Base-by-base conservation (phyloP, 2,113 vertebrate genomes). In the Pyxicephalus adspersus region DNA sequence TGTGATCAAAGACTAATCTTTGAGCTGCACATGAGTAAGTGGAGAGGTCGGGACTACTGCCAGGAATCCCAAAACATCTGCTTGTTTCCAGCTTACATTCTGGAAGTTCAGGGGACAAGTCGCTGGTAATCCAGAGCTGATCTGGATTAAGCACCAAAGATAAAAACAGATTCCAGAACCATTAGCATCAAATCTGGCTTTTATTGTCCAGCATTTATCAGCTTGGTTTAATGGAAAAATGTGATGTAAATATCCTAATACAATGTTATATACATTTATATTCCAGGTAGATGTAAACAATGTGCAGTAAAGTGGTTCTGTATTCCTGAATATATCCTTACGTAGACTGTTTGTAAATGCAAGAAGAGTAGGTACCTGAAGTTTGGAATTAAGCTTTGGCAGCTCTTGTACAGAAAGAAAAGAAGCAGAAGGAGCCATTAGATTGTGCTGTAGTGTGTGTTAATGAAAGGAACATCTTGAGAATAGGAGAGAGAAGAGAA, bases 91-190 rank as follows among this genome's bases (percentile, higher is more conserved):
- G 38, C n/a, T 76, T 76, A 64, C 60, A 64, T 17, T 76, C 28
- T 74, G 23, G 15, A 71, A 71, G 50, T 71, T 38, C 22, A 64
- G 63, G 60, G 58, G 58, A 76, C 58, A 28, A 76, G 26, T 50
- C 74, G 26, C 38, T 64, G 28, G 31, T 64, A 76, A 76, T 64
- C 58, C 74, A 76, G 23, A 5, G 22, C 38, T 76, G 58, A 76
- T 76, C 74, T 25, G 74, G 58, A 76, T 76, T 76, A 76, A n/a
- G 34, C 23, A 2, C 16, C 34, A 22, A 51, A 64, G 74, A 76
- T 76, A 64, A 63, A 76, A 76, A 76, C 29, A 38, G 55, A 60
- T 76, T 76, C 73, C 2, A 76, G 57, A 58, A 51, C 74, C 38
- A 63, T 28, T 63, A 75, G 25, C 73, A 60, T 52, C 38, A 76